These are phyloP conservation scores for Dendrocincla tyrannina DNA, from an alignment of 2,797 vertebrate genomes.

Conservation along the genomic window DNA sequence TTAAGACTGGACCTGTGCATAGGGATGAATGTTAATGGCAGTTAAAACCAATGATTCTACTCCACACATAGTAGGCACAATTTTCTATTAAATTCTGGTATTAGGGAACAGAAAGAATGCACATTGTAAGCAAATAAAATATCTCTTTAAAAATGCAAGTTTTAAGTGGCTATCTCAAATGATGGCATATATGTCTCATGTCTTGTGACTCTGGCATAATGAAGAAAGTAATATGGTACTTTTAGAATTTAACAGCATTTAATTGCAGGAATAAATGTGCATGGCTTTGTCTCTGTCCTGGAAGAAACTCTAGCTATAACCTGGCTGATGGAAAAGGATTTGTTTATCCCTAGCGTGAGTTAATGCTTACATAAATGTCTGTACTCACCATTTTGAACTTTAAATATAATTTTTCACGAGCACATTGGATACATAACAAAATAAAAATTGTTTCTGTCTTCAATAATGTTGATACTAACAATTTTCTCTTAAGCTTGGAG, in stretches of 20 bases:
- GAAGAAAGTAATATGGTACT: neutral
- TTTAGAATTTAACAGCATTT: neutral
- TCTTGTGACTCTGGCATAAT: neutral
- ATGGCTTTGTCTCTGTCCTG: neutral
- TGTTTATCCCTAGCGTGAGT: neutral
- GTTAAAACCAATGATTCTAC: neutral
- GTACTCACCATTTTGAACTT: neutral
- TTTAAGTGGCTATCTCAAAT: neutral
- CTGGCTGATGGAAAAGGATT: neutral
- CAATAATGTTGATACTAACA: neutral
- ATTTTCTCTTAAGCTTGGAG: neutral
- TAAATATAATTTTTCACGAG: neutral
- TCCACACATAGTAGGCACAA: neutral
- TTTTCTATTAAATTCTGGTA: neutral
- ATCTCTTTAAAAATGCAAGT: neutral
- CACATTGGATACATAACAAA: neutral
- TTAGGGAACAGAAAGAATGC: neutral
- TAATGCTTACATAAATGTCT: neutral
- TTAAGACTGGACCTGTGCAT: neutral
- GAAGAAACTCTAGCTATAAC: neutral
- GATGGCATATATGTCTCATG: neutral
- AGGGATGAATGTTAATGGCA: neutral
- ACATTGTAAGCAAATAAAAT: neutral
- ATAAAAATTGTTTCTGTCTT: neutral
- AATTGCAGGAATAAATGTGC: neutral